phyloP scores from a whole-genome alignment of 2,797 vertebrate species.

The Sebastes minor region DNA sequence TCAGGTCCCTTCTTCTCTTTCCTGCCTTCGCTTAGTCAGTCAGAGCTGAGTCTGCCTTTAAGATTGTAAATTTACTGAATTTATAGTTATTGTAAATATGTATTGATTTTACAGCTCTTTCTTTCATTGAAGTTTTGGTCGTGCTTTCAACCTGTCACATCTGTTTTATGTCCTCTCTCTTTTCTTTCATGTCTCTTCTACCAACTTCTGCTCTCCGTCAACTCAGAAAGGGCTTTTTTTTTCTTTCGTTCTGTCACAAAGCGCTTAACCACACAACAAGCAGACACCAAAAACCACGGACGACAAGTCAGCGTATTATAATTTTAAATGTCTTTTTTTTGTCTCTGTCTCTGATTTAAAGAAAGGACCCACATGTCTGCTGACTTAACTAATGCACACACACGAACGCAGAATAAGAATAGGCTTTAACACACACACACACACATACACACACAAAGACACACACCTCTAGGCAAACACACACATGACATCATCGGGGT shows the following conservation, averaged over 20 bases:
- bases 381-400: constrained; percentile 23
- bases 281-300: neutral
- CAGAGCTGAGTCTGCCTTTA: neutral
- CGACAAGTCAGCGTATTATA: neutral
- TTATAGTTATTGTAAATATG: neutral
- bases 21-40: neutral
- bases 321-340: neutral
- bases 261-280: constrained; percentile 1
- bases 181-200: neutral
- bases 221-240: neutral
- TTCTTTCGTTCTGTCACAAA: neutral
- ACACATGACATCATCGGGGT: constrained; percentile 62
- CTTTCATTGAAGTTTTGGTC: neutral
- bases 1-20: constrained; percentile 1
- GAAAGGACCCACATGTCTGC: constrained; percentile 25
- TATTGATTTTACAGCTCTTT: neutral
- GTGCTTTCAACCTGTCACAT: constrained; percentile 25
- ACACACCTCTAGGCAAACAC: constrained; percentile 37
- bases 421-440: constrained; percentile 14
- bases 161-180: constrained; percentile 21
- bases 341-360: constrained; percentile 45
- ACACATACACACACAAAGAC: constrained; percentile 39
- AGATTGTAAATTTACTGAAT: neutral
- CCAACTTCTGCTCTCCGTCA: constrained; percentile 5
- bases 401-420: constrained; percentile 1